Evolutionary conservation across 2,113 vertebrate genomes (phyloP), one percentile per base, ranked within the genome.

Genomic region (Euleptes europaea): DNA sequence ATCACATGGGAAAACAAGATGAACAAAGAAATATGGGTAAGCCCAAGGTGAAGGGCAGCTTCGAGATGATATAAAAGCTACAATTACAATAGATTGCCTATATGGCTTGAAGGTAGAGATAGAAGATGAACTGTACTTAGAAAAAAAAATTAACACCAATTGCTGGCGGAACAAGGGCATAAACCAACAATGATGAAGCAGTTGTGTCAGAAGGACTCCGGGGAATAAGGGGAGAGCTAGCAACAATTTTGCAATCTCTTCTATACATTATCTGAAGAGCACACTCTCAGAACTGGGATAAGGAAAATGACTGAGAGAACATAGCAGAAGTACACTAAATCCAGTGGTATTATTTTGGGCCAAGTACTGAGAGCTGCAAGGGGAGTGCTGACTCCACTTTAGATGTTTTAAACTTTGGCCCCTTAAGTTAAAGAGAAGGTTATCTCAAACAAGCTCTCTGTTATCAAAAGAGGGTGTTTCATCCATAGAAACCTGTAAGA

Each of bases 1-100:
- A n/a, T 42, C 88, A 66, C 7, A 78, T 10, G 84, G 67, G 90
- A 91, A 84, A 88, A 81, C 12, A 83, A 11, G 15, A 88, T 60
- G 60, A 90, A 80, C 80, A 84, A 72, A 67, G 35, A 78, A 85
- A 84, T 81, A 75, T 84, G 84, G 4, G 11, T 75, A 81, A 74
- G 74, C n/a, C 86, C 84, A 87, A 89, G 75, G 82, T 72, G 70
- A 91, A 87, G 42, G 42, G 19, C 86, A 1, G 65, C 65, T 76
- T 88, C 10, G 70, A 82, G 72, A 83, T 78, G 54, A 66, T 73
- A 66, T 79, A 73, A 79, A 78, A 83, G 84, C 67, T 85, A 85
- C 84, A 83, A 73, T 78, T 73, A 83, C 67, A 87, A 79, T 79
- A 83, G 86, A 54, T 80, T 78, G 83, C 72, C 78, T 88, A 42